These are phyloP conservation scores for Ictalurus punctatus DNA, from an alignment of 2,113 vertebrate species.

Conservation along the genomic window DNA sequence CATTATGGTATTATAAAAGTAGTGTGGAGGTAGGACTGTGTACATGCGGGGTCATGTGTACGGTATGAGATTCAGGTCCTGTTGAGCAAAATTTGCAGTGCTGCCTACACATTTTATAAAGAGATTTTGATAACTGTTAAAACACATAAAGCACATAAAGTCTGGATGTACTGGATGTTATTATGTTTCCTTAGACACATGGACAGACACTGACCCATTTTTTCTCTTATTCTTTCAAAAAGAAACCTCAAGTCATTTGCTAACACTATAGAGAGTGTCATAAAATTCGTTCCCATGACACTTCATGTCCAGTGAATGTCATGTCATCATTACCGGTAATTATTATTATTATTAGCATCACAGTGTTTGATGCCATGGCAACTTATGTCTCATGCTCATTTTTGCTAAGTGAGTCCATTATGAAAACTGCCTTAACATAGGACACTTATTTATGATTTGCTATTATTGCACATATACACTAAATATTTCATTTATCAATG, in stretches of 20 bases:
- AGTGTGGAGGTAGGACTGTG: constrained; percentile 2
- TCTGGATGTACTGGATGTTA: background rate
- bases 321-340: background rate
- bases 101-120: constrained; percentile 9
- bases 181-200: background rate
- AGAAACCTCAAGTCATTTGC: background rate
- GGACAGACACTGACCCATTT: background rate
- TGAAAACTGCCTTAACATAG: background rate
- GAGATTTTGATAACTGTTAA: constrained; percentile 30
- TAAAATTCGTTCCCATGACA: background rate
- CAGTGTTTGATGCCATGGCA: background rate
- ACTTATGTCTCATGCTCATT: background rate
- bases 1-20: background rate
- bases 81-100: constrained; percentile 4
- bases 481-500: background rate
- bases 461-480: background rate
- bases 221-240: background rate
- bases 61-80: constrained; percentile 23
- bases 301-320: background rate
- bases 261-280: background rate
- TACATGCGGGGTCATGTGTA: constrained; percentile 18
- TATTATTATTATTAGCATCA: background rate
- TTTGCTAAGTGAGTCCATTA: background rate
- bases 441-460: background rate
- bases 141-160: background rate